A percentile compares a stretch with the other conserved stretches of the same genome.
These are phyloP conservation scores for Troilus luridus DNA, from an alignment of 2,888 invertebrate species.

Conservation along the genomic window DNA sequence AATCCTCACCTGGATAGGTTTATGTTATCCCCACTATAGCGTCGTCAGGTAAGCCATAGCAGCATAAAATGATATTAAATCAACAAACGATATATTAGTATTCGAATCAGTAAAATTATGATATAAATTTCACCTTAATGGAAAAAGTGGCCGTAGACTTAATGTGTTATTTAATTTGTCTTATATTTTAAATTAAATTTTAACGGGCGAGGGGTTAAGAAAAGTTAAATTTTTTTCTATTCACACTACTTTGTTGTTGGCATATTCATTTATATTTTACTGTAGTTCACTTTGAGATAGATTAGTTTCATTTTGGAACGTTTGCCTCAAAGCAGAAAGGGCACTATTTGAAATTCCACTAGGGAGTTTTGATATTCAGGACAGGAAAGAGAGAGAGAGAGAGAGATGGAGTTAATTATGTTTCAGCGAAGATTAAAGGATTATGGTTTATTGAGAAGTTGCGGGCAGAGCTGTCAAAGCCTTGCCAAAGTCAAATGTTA, in stretches of 20 bases:
- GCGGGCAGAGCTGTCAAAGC: background rate
- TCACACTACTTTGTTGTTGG: background rate
- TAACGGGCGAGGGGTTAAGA: background rate
- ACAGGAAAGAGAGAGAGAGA: background rate
- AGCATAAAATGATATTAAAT: too few species aligned
- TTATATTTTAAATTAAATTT: background rate
- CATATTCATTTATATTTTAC: background rate
- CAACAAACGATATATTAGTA: too few species aligned
- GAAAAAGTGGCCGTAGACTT: too few species aligned
- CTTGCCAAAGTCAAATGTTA: constrained; percentile 6
- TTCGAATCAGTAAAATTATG: too few species aligned
- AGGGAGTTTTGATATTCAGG: background rate
- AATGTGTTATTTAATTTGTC: background rate
- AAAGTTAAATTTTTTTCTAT: background rate
- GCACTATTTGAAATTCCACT: background rate
- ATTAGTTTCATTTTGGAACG: background rate
- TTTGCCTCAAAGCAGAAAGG: background rate
- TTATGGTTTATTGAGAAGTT: constrained; percentile 21
- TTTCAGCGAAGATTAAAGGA: background rate
- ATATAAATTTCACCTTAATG: too few species aligned
- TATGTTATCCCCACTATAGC: too few species aligned
- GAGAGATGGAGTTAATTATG: background rate
- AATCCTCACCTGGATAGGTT: too few species aligned
- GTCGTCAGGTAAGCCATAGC: too few species aligned
- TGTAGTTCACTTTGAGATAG: background rate